Evolutionary conservation across 2,888 invertebrate species (phyloP).

Genomic region (Drosophila colorata): DNA sequence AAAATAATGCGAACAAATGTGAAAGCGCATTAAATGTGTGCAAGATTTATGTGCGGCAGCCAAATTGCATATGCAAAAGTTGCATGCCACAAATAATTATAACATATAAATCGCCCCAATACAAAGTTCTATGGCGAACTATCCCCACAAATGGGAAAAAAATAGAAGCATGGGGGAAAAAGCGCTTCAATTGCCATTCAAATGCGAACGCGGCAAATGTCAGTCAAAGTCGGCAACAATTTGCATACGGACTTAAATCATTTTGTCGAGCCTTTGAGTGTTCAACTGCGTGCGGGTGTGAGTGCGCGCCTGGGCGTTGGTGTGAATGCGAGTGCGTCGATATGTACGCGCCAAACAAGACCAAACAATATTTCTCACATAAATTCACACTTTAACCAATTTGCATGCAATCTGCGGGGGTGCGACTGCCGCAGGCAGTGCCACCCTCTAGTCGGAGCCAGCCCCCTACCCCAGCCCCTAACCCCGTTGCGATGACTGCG

Average conservation of each 20-base stretch:
- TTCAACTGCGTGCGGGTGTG: constrained; percentile 27
- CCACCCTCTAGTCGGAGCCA: constrained; percentile 8
- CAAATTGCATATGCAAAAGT: constrained; percentile 54
- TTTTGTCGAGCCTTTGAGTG: constrained; percentile 67
- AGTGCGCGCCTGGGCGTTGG: constrained; percentile 25
- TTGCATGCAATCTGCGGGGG: constrained; percentile 83
- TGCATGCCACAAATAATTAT: constrained; percentile 36
- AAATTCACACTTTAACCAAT: constrained; percentile 85
- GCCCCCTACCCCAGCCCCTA: constrained; percentile 2
- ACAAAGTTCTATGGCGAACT: neutral
- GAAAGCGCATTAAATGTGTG: constrained; percentile 62
- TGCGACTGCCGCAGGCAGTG: constrained; percentile 47
- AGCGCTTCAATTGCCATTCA: constrained; percentile 56
- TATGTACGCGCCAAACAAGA: constrained; percentile 77
- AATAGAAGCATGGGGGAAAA: constrained; percentile 6
- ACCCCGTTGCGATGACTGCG: constrained; percentile 29
- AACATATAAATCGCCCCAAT: constrained; percentile 8
- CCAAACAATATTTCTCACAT: constrained; percentile 85
- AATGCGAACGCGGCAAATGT: constrained; percentile 72
- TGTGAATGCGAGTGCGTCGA: constrained; percentile 20
- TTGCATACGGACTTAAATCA: constrained; percentile 83
- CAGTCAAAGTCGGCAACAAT: constrained; percentile 79
- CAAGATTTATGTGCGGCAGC: constrained; percentile 65
- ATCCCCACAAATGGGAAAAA: constrained; percentile 12
- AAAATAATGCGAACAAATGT: constrained; percentile 63